Evolutionary conservation across 2,888 invertebrate species (phyloP), one percentile per base, ranked within the genome.

Genomic region (Andricus quercusramuli): DNA sequence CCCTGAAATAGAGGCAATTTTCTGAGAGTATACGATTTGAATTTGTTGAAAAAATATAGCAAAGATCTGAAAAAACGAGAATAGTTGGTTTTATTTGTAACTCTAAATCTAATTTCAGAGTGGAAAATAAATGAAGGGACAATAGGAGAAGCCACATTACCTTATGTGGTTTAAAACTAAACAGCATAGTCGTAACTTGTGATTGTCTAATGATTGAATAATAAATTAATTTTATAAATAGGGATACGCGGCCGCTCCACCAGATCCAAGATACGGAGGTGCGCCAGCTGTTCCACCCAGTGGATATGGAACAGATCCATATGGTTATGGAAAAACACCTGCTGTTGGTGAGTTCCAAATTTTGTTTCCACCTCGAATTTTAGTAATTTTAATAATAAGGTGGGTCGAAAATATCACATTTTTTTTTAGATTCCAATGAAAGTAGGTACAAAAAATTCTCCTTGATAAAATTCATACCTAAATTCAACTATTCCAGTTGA

Each of bases 271-370:
- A 88, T 93, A 93, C 78, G 92, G 92, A 44, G 91, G 91, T 78
- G 89, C 88, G 41, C 90, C 92, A 44, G 82, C 90, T 70, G 89
- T 89, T 79, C 89, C 92, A 82, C 88, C 91, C 76, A 84, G 90
- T 78, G 91, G 91, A 44, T 92, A 91, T 82, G 90, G 88, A 77
- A 88, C 91, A 22, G 92, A 92, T 88, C 92, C 92, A 67, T 93
- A 92, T 79, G 90, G 89, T 82, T 93, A 93, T 83, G 91, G 92
- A 85, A 92, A 92, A 87, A 90, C 92, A 83, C 89, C 91, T 85
- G 88, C 92, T 88, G 92, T 92, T 92, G 86, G 77, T 77, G 64
- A 51, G 51, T 5, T 32, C n/a, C 9, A n/a, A n/a, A 56, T 56
- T 22, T 9, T 56, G 11, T 56, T 56, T 11, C 11, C n/a, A 9